Evolutionary conservation across 2,113 vertebrate genomes (phyloP), one percentile per base, ranked within the genome.

Genomic region (Trogon melanurus): DNA sequence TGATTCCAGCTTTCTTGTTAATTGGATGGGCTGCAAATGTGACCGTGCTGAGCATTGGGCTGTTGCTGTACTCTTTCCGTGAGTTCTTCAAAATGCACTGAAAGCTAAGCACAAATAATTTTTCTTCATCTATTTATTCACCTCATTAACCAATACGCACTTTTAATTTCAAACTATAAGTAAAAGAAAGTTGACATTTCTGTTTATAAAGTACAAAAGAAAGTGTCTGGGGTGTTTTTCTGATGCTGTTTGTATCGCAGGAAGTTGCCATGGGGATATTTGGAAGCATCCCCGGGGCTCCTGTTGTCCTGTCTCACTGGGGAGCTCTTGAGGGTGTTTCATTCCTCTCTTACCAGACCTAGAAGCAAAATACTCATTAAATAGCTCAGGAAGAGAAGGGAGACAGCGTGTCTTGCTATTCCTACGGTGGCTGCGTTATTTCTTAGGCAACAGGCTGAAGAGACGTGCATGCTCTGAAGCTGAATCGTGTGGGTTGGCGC

Each of bases 11-110:
- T 12, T 99, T 99, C 95, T 29, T 99, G 58, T 93, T 99, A 62
- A 98, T 99, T 45, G 99, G 99, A 75, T 98, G 99, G 93, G 98
- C 98, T 5, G 96, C 89, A 90, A 98, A 98, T 18, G 79, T 99
- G 91, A 96, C 97, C 0, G 5, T 98, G 94, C 98, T 99, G 79
- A 98, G 99, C 25, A 20, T 61, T 3, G 99, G 99, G 20, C 97
- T 99, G 72, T 81, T 99, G 56, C 96, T 99, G 5, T 99, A 99
- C 94, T 98, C 99, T 6, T 99, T 99, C 7, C 99, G 99, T 99
- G 97, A 99, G 98, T 62, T 64, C 4, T 30, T 95, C 87, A 54
- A 51, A 67, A 30, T 16, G 57, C 57, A 2, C 21, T 57, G 61
- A 45, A 25, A 57, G 34, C 71, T 36, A 50, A 66, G 64, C 60